A percentile compares a stretch with the other conserved stretches of the same genome.
Conservation (phyloP, 2,113 vertebrate genomes). For the Ictidomys tridecemlineatus region DNA sequence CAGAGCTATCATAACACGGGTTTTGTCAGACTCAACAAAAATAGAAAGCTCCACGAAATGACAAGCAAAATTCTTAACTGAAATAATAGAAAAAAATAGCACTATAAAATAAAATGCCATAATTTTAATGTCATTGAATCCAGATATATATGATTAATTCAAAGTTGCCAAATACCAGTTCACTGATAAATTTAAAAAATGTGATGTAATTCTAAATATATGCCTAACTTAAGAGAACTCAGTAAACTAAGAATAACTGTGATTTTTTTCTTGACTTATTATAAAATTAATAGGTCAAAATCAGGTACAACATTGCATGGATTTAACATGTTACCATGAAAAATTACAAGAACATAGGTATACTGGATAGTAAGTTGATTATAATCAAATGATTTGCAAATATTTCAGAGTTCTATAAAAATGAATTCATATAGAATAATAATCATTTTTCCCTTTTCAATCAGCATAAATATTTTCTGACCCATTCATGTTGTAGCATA, state of each 20-base stretch:
- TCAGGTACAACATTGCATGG: not conserved
- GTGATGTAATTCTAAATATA: not conserved
- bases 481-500: not conserved
- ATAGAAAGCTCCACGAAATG: not conserved
- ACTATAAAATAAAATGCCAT: not conserved
- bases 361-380: not conserved
- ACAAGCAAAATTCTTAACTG: not conserved
- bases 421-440: not conserved
- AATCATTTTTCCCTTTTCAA: not conserved
- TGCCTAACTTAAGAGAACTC: not conserved
- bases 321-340: not conserved
- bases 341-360: not conserved
- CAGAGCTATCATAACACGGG: not conserved
- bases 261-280: not conserved
- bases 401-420: not conserved
- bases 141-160: not conserved
- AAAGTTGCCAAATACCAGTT: not conserved
- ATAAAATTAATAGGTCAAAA: not conserved
- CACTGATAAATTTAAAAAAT: not conserved
- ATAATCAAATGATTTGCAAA: not conserved
- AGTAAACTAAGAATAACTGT: not conserved
- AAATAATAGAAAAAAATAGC: not conserved
- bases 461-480: not conserved
- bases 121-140: not conserved
- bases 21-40: not conserved